Percentiles rank a stretch among this genome's conserved stretches.
These are phyloP conservation scores for Candoia aspera DNA, from an alignment of 2,113 vertebrate genomes.

Conservation along the genomic window DNA sequence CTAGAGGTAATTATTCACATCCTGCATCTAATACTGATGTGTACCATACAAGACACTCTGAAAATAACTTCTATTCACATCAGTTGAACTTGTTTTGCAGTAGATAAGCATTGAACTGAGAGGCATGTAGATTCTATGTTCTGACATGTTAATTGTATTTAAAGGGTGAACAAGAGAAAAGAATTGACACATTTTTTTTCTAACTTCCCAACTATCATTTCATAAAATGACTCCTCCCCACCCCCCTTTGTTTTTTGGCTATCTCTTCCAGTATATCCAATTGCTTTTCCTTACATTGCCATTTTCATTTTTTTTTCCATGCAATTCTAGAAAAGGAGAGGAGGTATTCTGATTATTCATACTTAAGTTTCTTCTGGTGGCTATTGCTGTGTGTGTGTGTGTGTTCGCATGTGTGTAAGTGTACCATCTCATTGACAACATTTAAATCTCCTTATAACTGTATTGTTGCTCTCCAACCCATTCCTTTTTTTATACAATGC, in stretches of 20 bases:
- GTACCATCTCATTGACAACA: neutral
- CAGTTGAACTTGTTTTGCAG: neutral
- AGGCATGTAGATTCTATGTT: neutral
- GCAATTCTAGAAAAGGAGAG: neutral
- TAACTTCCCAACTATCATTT: neutral
- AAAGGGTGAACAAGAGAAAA: neutral
- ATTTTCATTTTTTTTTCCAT: neutral
- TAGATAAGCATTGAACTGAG: neutral
- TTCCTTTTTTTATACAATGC: constrained; percentile 9
- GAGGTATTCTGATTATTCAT: neutral
- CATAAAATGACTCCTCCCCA: neutral
- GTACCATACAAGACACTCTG: neutral
- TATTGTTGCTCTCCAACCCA: constrained; percentile 19
- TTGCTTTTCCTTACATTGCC: accelerated
- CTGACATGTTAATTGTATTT: neutral
- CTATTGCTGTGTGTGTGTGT: neutral
- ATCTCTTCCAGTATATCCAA: neutral
- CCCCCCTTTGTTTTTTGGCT: neutral
- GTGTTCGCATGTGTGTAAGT: neutral
- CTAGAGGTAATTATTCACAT: neutral
- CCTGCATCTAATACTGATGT: neutral
- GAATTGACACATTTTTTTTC: neutral
- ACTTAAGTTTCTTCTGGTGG: neutral
- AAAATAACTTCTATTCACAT: neutral
- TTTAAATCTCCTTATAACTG: constrained; percentile 13